Percentiles rank a stretch among this genome's conserved stretches.
Conservation (phyloP, 2,113 vertebrate species). For the Zapus hudsonius region DNA sequence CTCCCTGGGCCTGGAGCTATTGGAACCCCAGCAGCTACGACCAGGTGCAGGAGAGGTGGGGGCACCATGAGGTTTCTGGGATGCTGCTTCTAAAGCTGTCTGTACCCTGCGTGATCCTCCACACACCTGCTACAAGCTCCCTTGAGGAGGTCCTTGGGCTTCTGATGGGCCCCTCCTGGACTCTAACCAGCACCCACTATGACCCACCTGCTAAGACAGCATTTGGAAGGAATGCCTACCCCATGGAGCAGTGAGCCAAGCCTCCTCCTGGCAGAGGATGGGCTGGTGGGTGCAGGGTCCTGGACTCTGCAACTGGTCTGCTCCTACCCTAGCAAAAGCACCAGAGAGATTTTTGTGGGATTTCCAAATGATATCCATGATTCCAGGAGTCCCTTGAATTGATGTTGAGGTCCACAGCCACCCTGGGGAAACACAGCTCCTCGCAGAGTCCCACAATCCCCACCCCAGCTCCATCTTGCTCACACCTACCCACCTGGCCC, state of each 20-base stretch:
- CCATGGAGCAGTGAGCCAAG: rapidly evolving
- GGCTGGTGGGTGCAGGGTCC: background rate
- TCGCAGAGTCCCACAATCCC: background rate
- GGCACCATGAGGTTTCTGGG: rapidly evolving
- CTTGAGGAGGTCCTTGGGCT: background rate
- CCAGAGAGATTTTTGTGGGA: background rate
- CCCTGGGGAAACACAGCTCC: background rate
- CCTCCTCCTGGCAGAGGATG: rapidly evolving
- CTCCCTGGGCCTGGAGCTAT: background rate
- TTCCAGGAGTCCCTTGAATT: background rate
- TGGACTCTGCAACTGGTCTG: background rate
- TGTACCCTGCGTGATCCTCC: background rate
- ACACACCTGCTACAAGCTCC: background rate
- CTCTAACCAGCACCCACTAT: background rate
- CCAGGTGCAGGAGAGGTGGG: rapidly evolving
- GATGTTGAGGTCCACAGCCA: background rate
- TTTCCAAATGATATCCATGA: background rate
- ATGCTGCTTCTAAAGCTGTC: background rate
- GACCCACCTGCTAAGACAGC: too few species aligned
- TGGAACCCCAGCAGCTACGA: background rate
- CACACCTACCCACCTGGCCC: rapidly evolving
- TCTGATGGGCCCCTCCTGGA: rapidly evolving
- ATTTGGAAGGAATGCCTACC: rapidly evolving
- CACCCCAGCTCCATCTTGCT: rapidly evolving
- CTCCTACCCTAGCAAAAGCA: background rate